Conservation (phyloP, 2,888 invertebrate species). For the Cheilosia variabilis region DNA sequence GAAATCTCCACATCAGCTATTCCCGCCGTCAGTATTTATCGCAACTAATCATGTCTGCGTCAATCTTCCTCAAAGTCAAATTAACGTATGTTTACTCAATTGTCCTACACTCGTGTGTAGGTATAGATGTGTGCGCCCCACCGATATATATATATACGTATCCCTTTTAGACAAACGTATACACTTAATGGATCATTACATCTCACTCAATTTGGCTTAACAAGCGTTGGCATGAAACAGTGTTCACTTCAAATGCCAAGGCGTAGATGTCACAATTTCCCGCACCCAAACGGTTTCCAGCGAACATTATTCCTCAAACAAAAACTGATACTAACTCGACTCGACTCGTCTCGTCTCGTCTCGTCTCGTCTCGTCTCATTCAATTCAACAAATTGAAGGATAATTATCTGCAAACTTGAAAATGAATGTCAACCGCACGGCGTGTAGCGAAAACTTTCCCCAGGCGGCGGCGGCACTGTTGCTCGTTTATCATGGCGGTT, state of each 20-base stretch:
- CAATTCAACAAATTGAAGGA: conserved; percentile 56
- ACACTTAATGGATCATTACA: conserved; percentile 51
- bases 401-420: conserved; percentile 60
- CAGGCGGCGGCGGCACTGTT: conserved; percentile 6
- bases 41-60: conserved; percentile 71
- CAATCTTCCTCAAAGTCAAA: conserved; percentile 73
- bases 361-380: conserved; percentile 22
- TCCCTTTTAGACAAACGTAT: conserved; percentile 1
- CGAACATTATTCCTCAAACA: neutral
- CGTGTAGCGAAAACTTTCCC: neutral
- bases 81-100: conserved; percentile 59
- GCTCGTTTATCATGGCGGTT: conserved; percentile 51
- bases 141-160: neutral
- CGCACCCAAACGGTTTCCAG: conserved; percentile 9
- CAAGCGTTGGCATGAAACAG: conserved; percentile 53
- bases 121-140: neutral
- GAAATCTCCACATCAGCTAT: conserved; percentile 23
- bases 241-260: neutral
- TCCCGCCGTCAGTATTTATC: conserved; percentile 52
- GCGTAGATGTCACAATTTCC: conserved; percentile 49
- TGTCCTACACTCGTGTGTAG: neutral
- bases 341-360: conserved; percentile 10
- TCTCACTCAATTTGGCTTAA: conserved; percentile 61
- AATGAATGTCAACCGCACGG: conserved; percentile 10
- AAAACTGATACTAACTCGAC: neutral